phyloP scores from a whole-genome alignment of 2,888 invertebrate species.

The Synanthedon vespiformis region DNA sequence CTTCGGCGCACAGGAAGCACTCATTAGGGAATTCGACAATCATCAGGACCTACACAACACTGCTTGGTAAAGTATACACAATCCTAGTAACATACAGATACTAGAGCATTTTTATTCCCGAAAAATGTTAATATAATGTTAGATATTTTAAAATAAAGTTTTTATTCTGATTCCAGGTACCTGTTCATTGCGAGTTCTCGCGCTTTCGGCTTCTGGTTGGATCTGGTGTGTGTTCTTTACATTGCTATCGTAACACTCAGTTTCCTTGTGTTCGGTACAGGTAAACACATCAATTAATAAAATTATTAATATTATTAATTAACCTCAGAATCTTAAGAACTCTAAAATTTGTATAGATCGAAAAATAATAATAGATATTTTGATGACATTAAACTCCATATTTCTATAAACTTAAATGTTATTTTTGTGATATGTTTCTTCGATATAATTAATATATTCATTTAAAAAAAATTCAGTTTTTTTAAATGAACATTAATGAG shows the following conservation, averaged over 20 bases:
- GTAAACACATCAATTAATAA: constrained; percentile 17
- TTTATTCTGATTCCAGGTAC: constrained; percentile 56
- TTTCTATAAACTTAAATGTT: too few species aligned
- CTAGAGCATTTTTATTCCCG: too few species aligned
- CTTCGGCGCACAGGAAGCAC: constrained; percentile 82
- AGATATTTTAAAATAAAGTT: background rate
- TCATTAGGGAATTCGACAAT: constrained; percentile 83
- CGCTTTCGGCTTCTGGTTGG: constrained; percentile 94
- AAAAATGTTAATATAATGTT: background rate
- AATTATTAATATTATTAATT: too few species aligned
- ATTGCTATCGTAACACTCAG: constrained; percentile 88
- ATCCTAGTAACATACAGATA: too few species aligned
- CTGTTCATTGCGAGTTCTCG: constrained; percentile 89
- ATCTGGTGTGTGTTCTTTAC: constrained; percentile 88
- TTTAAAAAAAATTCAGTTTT: too few species aligned
- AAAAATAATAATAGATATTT: too few species aligned
- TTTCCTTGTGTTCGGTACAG: constrained; percentile 78
- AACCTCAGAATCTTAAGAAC: too few species aligned
- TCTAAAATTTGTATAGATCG: too few species aligned
- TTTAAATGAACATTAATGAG: too few species aligned
- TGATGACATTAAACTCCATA: too few species aligned
- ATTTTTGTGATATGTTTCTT: too few species aligned
- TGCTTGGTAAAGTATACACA: constrained; percentile 73
- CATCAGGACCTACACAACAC: constrained; percentile 90
- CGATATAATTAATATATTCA: too few species aligned